Percentiles rank a stretch among this genome's conserved stretches.
phyloP scores from a whole-genome alignment of 2,888 invertebrate genomes.

The Yponomeuta malinellus region DNA sequence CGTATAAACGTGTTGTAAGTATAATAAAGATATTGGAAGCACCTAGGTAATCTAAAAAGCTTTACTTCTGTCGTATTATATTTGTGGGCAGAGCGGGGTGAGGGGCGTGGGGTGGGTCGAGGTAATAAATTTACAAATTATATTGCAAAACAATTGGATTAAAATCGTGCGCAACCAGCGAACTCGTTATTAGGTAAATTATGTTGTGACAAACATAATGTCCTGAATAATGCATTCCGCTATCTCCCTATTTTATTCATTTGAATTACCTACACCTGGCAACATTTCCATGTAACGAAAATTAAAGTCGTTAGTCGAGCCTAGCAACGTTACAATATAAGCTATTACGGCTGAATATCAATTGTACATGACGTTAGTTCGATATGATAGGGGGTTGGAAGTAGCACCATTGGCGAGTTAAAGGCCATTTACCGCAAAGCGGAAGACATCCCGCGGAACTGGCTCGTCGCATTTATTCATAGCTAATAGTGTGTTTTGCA shows the following conservation, averaged over 20 bases:
- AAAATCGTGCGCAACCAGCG: conserved; percentile 10
- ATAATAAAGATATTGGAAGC: background rate
- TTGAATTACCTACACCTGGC: background rate
- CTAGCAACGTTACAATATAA: too few species aligned
- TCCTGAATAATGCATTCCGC: background rate
- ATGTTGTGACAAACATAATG: conserved; percentile 9
- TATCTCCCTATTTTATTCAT: background rate
- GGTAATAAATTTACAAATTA: conserved; percentile 18
- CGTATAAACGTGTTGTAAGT: background rate
- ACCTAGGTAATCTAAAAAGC: background rate
- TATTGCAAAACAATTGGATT: conserved; percentile 15
- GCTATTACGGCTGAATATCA: background rate
- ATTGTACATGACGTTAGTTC: background rate
- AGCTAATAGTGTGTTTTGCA: conserved; percentile 1
- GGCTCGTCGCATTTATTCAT: conserved; percentile 3
- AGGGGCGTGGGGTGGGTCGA: background rate
- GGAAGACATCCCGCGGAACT: background rate
- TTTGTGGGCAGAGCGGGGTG: background rate
- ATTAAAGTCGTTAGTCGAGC: background rate
- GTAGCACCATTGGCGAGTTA: background rate
- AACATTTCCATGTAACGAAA: background rate
- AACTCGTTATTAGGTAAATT: conserved; percentile 18
- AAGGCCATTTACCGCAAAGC: conserved; percentile 1
- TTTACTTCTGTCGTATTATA: background rate
- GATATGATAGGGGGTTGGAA: background rate